Base-by-base conservation (phyloP, 2,888 invertebrate genomes). In the Ophioninae sp. region DNA sequence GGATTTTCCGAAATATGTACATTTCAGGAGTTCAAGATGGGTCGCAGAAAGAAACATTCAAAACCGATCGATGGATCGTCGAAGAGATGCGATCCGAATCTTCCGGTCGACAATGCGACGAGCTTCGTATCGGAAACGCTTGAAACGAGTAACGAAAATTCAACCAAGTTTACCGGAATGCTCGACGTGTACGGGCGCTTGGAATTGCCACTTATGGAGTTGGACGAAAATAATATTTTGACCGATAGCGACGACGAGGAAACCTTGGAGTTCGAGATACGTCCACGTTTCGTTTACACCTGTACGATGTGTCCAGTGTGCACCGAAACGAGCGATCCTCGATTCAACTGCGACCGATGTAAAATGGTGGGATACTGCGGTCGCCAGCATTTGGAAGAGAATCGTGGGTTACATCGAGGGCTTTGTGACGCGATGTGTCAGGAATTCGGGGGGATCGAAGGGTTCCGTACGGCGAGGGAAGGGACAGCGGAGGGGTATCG, bases 311-410 rank as follows among this genome's bases (percentile, higher is more conserved):
- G 96, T 85, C 91, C 90, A 70, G 85, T 90, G 17, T 91, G 91
- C 87, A 86, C 90, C 89, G 69, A 89, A 37, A 59, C 77, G 0
- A 87, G 85, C 44, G 83, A 67, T 6, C 37, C 84, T 0, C 80
- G 78, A 6, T 68, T 91, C 0, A 87, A 88, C 0, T 95, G 95
- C 81, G 91, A 91, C 50, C 89, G 93, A 69, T 96, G 96, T 86
- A 94, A 94, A 81, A 93, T 96, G 93, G 92, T 95, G 17, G 95
- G 94, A 78, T 96, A 96, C 88, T 96, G 96, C 89, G 94, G 94
- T 13, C 89, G 91, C 20, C 93, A 94, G 17, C 96, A 96, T 87
- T 94, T 94, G 89, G 94, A 94, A 70, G 93, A 94, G 57, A 95
- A 95, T 88, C 94, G 93, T 92, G 86, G 91, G 0, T 91, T 93